A percentile compares a stretch with the other conserved stretches of the same genome.
These are phyloP conservation scores for Heliconius nattereri DNA, from an alignment of 1,140 invertebrate genomes.

Conservation along the genomic window DNA sequence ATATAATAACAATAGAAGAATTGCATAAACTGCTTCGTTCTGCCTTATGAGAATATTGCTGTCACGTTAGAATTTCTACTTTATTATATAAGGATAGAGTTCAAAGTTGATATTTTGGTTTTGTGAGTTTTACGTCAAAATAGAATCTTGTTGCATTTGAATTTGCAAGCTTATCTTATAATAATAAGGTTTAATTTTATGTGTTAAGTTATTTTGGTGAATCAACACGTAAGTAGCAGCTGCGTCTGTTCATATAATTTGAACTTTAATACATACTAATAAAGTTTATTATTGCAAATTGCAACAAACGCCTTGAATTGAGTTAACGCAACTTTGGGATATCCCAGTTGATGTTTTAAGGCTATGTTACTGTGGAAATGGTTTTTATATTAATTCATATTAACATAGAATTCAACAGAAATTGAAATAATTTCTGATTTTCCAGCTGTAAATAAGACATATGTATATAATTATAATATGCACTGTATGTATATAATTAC, in stretches of 20 bases:
- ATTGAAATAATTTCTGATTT: no score
- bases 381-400: slow-evolving; percentile 39
- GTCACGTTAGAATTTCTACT: neutral
- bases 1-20: slow-evolving; percentile 79
- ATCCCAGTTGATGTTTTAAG: slow-evolving; percentile 60
- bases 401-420: no score
- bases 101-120: neutral
- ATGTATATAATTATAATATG: no score
- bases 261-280: slow-evolving; percentile 24
- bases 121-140: neutral
- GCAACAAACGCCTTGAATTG: slow-evolving; percentile 58
- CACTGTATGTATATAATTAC: no score
- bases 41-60: slow-evolving; percentile 43
- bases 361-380: slow-evolving; percentile 50
- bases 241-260: slow-evolving; percentile 26
- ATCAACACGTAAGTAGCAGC: slow-evolving; percentile 2
- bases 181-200: slow-evolving; percentile 1
- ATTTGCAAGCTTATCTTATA: neutral
- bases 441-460: no score
- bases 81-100: neutral
- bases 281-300: slow-evolving; percentile 26
- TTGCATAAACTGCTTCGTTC: slow-evolving; percentile 75
- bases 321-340: slow-evolving; percentile 74
- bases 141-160: neutral
- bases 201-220: neutral